Evolutionary conservation across 2,888 invertebrate genomes (phyloP).

Genomic region (Apeira syringaria): DNA sequence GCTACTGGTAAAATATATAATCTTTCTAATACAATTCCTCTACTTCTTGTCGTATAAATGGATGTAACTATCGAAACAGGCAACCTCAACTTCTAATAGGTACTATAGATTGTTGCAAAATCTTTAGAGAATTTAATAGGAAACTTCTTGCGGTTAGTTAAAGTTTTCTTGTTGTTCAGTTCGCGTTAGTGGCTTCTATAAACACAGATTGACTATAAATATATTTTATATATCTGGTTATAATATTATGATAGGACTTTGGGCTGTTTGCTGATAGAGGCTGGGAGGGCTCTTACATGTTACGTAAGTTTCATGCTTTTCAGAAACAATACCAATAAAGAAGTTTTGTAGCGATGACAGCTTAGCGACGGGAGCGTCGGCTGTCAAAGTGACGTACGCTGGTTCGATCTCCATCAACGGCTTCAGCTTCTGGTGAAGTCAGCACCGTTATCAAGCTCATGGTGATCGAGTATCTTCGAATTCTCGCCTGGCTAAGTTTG

Average conservation of each 20-base stretch:
- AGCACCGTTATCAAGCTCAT: no score
- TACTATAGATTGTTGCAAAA: constrained; percentile 35
- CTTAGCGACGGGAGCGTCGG: no score
- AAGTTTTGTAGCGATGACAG: no score
- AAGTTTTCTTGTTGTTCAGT: constrained; percentile 26
- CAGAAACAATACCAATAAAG: no score
- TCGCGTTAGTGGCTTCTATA: constrained; percentile 20
- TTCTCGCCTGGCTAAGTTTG: no score
- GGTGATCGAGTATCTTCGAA: no score
- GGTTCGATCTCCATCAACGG: no score
- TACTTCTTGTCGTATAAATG: constrained; percentile 15
- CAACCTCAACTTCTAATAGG: constrained; percentile 29
- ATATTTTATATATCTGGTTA: constrained; percentile 17
- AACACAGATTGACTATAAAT: constrained; percentile 19
- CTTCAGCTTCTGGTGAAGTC: no score
- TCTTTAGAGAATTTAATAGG: constrained; percentile 42
- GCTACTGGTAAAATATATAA: no score
- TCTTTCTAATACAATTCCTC: constrained; percentile 9
- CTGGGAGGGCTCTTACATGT: neutral
- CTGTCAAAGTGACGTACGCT: no score
- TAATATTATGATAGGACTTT: constrained; percentile 18
- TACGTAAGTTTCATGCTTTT: no score
- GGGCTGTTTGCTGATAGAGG: neutral
- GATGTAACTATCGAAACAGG: constrained; percentile 19
- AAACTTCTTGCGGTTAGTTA: constrained; percentile 32